Conservation (phyloP, 2,888 invertebrate species). For the Tuta absoluta region DNA sequence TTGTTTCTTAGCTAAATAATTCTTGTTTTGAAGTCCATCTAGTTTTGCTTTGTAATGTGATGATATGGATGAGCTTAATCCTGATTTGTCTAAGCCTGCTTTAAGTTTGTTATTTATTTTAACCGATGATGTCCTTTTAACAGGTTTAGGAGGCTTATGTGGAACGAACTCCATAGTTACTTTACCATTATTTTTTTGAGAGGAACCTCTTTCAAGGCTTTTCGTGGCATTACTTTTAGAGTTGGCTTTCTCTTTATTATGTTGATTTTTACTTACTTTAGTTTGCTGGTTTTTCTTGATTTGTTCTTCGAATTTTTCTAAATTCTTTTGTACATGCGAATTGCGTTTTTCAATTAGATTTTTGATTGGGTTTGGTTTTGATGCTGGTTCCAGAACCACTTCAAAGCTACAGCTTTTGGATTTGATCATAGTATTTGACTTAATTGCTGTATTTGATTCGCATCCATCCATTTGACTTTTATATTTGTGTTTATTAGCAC, state of each 20-base stretch:
- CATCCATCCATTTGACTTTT: constrained; percentile 73
- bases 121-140: constrained; percentile 84
- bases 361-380: constrained; percentile 73
- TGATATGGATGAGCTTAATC: constrained; percentile 72
- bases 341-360: constrained; percentile 74
- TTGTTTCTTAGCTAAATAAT: constrained; percentile 60
- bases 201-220: constrained; percentile 73
- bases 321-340: constrained; percentile 79
- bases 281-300: constrained; percentile 69
- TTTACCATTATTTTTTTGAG: constrained; percentile 70
- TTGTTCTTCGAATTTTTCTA: constrained; percentile 83
- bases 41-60: constrained; percentile 77
- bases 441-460: constrained; percentile 68
- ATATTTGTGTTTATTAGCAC: constrained; percentile 68
- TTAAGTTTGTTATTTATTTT: constrained; percentile 79
- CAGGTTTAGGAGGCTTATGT: constrained; percentile 88
- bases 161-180: constrained; percentile 82
- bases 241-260: constrained; percentile 72
- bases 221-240: constrained; percentile 72
- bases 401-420: constrained; percentile 79
- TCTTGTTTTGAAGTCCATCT: constrained; percentile 75
- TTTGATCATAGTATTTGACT: constrained; percentile 74
- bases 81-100: constrained; percentile 68
- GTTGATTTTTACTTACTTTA: constrained; percentile 67
- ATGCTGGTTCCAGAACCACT: constrained; percentile 75